Base-by-base conservation (phyloP, 2,797 vertebrate species). In the Pterois miles region DNA sequence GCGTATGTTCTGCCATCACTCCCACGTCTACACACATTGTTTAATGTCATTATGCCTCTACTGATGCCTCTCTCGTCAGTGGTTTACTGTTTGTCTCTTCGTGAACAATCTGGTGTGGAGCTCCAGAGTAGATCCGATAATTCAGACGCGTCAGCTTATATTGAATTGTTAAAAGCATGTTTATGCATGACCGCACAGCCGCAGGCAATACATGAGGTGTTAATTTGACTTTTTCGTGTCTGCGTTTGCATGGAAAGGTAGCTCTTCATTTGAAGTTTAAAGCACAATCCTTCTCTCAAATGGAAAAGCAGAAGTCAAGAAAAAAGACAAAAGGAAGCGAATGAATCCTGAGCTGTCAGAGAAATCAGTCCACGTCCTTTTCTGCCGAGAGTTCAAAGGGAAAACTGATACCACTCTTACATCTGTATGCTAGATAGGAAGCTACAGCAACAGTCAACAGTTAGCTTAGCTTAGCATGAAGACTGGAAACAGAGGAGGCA, bases 81-180 rank as follows among this genome's bases (percentile, higher is more conserved):
- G 29, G 66, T 68, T 74, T 56, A n/a, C 33, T 53, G 38, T 54
- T 13, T 16, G 71, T 58, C 52, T 74, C 62, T 43, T 43, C 22
- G 27, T 54, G 67, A 34, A 36, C 4, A 8, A 71, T 18, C 8
- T 31, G 5, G 2, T 53, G 46, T 22, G 8, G 11, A 40, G 46
- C 80, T 70, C 27, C 34, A 63, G 53, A 60, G 43, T 46, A 46
- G 43, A 46, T 7, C 16, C 43, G 43, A 46, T 46, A 46, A 46
- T 46, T 46, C 43, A 8, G 43, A 18, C 18, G 43, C 18, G 43
- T 46, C 43, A 46, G 43, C 43, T 46, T 46, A 20, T 20, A 46
- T 63, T 75, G 43, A 36, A 10, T 74, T 70, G 79, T 73, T 48
- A 59, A 8, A 50, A n/a, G 2, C 52, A 56, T 71, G 73, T 69